Evolutionary conservation across 2,888 invertebrate species (phyloP).

Genomic region (Ophraella communa): DNA sequence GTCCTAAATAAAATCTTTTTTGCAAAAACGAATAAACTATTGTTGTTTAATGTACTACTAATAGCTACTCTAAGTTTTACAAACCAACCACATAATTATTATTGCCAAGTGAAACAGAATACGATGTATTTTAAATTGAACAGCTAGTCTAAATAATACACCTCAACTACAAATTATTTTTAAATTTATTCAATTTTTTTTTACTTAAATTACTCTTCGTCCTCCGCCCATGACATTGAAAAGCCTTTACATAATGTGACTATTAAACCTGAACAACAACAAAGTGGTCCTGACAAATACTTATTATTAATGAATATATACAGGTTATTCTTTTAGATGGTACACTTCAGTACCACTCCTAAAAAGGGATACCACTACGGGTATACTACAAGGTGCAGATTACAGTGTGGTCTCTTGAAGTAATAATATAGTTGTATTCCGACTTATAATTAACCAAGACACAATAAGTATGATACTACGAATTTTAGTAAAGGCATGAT

Average conservation of each 20-base stretch:
- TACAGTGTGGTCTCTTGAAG: background rate
- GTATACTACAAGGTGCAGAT: slow-evolving; percentile 16
- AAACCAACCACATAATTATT: slow-evolving; percentile 2
- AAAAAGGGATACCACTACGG: slow-evolving; percentile 48
- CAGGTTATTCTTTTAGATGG: slow-evolving; percentile 38
- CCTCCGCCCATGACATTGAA: slow-evolving; percentile 51
- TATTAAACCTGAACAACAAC: slow-evolving; percentile 55
- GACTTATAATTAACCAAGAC: slow-evolving; percentile 3
- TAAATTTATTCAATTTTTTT: slow-evolving; percentile 21
- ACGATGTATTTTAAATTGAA: slow-evolving; percentile 9
- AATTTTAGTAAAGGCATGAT: no score
- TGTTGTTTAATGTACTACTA: background rate
- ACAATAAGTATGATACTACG: background rate
- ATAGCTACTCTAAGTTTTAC: slow-evolving; percentile 10
- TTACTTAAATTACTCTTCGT: slow-evolving; percentile 15
- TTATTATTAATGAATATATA: slow-evolving; percentile 25
- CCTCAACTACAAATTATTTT: slow-evolving; percentile 19
- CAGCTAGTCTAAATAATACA: slow-evolving; percentile 16
- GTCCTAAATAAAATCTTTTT: background rate
- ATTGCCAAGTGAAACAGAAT: slow-evolving; percentile 13
- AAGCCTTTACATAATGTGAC: slow-evolving; percentile 57
- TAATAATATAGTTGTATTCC: slow-evolving; percentile 4
- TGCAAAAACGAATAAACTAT: background rate
- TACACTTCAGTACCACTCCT: slow-evolving; percentile 49
- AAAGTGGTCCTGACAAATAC: slow-evolving; percentile 39